Evolutionary conservation across 1,140 invertebrate genomes (phyloP).

Genomic region (Pseudomyrmex gracilis): DNA sequence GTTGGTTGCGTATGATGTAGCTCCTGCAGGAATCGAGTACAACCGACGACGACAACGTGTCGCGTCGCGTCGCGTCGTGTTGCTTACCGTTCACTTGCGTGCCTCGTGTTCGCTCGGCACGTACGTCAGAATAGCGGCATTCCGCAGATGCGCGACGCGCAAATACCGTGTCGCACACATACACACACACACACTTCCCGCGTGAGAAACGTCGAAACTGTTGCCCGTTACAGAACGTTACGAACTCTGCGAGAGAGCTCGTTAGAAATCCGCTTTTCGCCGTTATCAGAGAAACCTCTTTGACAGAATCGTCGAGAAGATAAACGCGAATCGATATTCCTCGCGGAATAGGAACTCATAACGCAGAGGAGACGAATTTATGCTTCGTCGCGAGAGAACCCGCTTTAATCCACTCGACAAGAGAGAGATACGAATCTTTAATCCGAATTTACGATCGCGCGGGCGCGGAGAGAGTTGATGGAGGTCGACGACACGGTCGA

Average conservation of each 20-base stretch:
- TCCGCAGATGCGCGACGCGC: conserved; percentile 30
- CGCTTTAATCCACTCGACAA: conserved; percentile 34
- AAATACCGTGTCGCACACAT: conserved; percentile 18
- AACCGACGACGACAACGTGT: conserved; percentile 48
- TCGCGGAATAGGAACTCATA: conserved; percentile 2
- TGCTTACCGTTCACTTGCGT: conserved; percentile 31
- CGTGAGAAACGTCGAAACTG: conserved; percentile 26
- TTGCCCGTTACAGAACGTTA: background rate
- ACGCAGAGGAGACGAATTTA: conserved; percentile 1
- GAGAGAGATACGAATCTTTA: conserved; percentile 51
- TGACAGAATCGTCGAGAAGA: background rate
- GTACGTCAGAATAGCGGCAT: conserved; percentile 35
- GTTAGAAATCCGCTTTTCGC: conserved; percentile 17
- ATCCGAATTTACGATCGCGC: conserved; percentile 39
- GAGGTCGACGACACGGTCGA: conserved; percentile 4
- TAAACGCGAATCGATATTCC: conserved; percentile 33
- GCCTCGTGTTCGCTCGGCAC: conserved; percentile 23
- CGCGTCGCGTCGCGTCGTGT: conserved; percentile 33
- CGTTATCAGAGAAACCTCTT: background rate
- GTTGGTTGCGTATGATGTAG: too few relatives aligned
- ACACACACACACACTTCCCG: background rate
- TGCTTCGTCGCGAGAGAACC: background rate
- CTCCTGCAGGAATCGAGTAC: conserved; percentile 48
- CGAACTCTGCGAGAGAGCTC: conserved; percentile 5
- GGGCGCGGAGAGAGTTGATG: conserved; percentile 2